A percentile compares a stretch with the other conserved stretches of the same genome.
Evolutionary conservation across 2,113 vertebrate genomes (phyloP).

Genomic region (Eclectus roratus): DNA sequence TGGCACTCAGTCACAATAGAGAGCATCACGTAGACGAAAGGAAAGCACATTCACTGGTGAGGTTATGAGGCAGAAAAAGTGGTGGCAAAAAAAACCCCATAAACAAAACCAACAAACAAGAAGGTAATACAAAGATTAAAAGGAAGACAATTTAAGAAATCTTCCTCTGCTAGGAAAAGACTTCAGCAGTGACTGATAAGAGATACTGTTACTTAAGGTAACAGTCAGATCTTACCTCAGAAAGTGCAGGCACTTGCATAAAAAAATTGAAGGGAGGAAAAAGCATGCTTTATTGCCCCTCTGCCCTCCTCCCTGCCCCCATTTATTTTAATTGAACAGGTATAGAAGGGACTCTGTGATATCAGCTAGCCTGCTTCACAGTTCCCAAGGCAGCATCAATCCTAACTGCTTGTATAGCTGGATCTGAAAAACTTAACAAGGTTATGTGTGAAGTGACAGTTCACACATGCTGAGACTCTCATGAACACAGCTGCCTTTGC

Average conservation of each 20-base stretch:
- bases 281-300: not conserved
- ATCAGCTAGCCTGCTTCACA: not conserved
- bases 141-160: not conserved
- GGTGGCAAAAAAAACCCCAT: not conserved
- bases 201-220: not conserved
- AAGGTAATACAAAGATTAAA: not conserved
- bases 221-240: not conserved
- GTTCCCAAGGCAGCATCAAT: not conserved
- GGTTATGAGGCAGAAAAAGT: not conserved
- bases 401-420: not conserved
- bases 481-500: not conserved
- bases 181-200: not conserved
- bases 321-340: not conserved
- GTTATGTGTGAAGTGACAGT: not conserved
- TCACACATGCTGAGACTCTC: not conserved
- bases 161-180: not conserved
- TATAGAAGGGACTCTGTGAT: not conserved
- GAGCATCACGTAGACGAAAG: not conserved
- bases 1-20: not conserved
- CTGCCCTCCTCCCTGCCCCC: accelerated
- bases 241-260: not conserved
- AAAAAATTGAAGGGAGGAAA: not conserved
- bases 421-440: not conserved
- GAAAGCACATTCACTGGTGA: not conserved
- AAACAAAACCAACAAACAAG: not conserved